Evolutionary conservation across 2,797 vertebrate species (phyloP).

Genomic region (Tachyglossus aculeatus): DNA sequence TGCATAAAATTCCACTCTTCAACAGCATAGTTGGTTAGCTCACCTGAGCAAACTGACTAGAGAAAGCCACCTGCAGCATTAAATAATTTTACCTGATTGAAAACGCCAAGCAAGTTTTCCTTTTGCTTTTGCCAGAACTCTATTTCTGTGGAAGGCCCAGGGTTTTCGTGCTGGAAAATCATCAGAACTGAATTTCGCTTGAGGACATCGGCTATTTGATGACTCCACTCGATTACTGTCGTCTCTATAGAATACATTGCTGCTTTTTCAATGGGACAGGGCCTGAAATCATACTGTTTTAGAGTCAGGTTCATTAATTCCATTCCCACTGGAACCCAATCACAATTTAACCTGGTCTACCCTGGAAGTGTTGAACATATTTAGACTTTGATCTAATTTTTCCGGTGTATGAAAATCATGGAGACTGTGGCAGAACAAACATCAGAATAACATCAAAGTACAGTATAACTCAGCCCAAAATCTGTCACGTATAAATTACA

Average conservation of each 20-base stretch:
- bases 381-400: not conserved
- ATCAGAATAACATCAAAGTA: not conserved
- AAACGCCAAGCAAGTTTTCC: conserved; percentile 77
- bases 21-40: no score
- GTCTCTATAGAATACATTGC: conserved; percentile 78
- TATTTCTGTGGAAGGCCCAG: conserved; percentile 74
- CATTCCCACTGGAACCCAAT: not conserved
- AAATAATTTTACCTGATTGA: conserved; percentile 71
- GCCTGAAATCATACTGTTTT: conserved; percentile 20
- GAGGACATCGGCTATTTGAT: conserved; percentile 74
- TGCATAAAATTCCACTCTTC: no score
- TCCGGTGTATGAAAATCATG: not conserved
- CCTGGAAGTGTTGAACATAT: not conserved
- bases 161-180: conserved; percentile 69
- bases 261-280: conserved; percentile 67
- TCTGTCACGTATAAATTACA: not conserved
- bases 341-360: not conserved
- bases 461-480: not conserved
- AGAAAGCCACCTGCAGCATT: conserved; percentile 12
- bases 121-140: conserved; percentile 80
- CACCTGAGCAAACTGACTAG: no score
- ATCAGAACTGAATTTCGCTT: conserved; percentile 72
- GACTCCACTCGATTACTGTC: conserved; percentile 74
- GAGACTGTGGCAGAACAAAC: not conserved
- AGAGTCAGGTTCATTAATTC: not conserved